Percentiles rank a stretch among this genome's conserved stretches.
phyloP scores from a whole-genome alignment of 2,797 vertebrate species.

The Sebastolobus alascanus region DNA sequence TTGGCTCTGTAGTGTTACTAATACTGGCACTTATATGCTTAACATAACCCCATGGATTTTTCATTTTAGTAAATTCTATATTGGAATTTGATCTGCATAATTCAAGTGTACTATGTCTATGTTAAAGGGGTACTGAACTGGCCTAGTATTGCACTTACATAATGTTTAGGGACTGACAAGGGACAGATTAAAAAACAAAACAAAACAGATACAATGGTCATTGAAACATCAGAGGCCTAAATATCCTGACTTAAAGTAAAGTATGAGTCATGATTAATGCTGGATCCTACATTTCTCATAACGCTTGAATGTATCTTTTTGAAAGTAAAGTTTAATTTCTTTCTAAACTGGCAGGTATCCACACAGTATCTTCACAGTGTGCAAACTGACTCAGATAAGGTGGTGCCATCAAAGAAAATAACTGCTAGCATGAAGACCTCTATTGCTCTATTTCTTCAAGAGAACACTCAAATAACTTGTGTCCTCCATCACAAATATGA shows the following conservation, averaged over 20 bases:
- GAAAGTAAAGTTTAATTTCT: background rate
- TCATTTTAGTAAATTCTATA: background rate
- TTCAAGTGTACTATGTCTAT: conserved; percentile 12
- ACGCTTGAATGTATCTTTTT: conserved; percentile 11
- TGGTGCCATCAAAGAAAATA: conserved; percentile 10
- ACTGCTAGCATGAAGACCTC: conserved; percentile 26
- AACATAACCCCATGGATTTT: conserved; percentile 5
- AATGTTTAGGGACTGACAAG: background rate
- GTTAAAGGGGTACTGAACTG: background rate
- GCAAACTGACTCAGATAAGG: conserved; percentile 10
- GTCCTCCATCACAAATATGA: conserved; percentile 4
- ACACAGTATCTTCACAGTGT: background rate
- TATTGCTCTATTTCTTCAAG: conserved; percentile 18
- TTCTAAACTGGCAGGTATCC: conserved; percentile 1
- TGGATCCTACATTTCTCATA: conserved; percentile 12
- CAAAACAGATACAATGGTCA: background rate
- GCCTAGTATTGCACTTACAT: background rate
- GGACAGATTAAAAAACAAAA: background rate
- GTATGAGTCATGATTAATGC: background rate
- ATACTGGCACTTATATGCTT: conserved; percentile 16
- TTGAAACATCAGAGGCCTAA: conserved; percentile 5
- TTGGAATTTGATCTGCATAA: conserved; percentile 5
- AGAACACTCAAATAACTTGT: background rate
- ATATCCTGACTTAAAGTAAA: background rate
- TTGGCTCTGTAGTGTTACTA: conserved; percentile 29